Evolutionary conservation across 2,113 vertebrate species (phyloP).

Genomic region (Cyrtonyx montezumae): DNA sequence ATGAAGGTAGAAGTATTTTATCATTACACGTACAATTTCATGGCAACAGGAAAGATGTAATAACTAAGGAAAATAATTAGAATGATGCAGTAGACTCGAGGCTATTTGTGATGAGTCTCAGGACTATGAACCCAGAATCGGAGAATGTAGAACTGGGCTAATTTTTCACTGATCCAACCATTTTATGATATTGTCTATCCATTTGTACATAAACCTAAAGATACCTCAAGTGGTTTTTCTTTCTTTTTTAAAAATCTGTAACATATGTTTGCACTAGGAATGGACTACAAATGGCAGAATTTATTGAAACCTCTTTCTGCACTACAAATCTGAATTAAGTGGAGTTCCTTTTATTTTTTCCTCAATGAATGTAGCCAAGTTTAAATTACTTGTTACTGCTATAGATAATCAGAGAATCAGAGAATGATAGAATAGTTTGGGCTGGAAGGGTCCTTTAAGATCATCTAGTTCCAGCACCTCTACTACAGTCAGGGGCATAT

Average conservation of each 20-base stretch:
- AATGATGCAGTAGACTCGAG: background rate
- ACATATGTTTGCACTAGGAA: background rate
- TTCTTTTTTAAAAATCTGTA: background rate
- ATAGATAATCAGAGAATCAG: background rate
- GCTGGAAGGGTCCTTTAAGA: too few species aligned
- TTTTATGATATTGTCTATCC: background rate
- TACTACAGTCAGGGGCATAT: too few species aligned
- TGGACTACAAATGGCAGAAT: background rate
- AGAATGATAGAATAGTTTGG: too few species aligned
- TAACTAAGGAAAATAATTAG: fast-evolving
- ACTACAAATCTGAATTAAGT: background rate
- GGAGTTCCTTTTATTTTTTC: background rate
- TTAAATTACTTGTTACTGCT: background rate
- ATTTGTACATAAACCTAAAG: background rate
- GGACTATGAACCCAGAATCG: background rate
- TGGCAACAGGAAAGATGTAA: background rate
- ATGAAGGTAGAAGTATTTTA: background rate
- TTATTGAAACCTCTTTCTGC: background rate
- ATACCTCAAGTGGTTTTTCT: background rate
- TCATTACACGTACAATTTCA: background rate
- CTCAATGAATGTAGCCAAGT: background rate
- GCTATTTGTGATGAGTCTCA: background rate
- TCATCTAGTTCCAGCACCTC: too few species aligned
- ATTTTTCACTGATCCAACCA: background rate
- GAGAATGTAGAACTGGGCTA: background rate